Percentiles rank a stretch among this genome's conserved stretches.
phyloP scores from a whole-genome alignment of 2,888 invertebrate species.

The Torymus aiolomorphi region DNA sequence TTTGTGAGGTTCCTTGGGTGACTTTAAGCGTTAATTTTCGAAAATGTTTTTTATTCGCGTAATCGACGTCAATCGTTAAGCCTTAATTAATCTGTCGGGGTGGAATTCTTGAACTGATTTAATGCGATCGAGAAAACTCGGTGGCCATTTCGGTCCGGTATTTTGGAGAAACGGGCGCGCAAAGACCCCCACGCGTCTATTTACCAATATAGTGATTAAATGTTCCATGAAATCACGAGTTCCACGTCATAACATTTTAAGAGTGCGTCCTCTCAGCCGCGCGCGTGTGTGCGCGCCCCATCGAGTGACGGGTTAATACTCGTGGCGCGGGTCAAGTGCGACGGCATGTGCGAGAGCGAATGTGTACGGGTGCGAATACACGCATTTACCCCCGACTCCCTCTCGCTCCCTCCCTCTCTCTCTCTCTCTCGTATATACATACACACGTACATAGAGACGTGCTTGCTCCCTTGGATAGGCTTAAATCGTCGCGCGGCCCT shows the following conservation, averaged over 20 bases:
- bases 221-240: conserved; percentile 75
- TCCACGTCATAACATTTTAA: conserved; percentile 75
- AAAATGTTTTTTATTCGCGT: too few species aligned
- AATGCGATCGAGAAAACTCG: conserved; percentile 1
- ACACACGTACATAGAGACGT: too few species aligned
- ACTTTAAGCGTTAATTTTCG: too few species aligned
- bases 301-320: conserved; percentile 64
- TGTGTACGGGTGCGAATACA: conserved; percentile 59
- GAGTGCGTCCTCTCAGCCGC: conserved; percentile 62
- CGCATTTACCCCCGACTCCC: conserved; percentile 50
- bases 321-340: conserved; percentile 63
- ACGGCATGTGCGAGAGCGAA: conserved; percentile 56
- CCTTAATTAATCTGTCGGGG: too few species aligned
- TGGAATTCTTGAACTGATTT: conserved; percentile 1
- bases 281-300: conserved; percentile 24
- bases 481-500: conserved; percentile 70
- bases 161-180: conserved; percentile 7
- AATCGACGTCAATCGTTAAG: too few species aligned
- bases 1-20: too few species aligned
- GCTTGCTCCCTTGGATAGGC: conserved; percentile 64
- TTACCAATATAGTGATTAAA: conserved; percentile 74
- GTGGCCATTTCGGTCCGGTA: neutral
- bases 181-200: conserved; percentile 66
- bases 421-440: neutral
- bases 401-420: neutral